Base-by-base conservation (phyloP, 2,113 vertebrate genomes). In the Neotragus pygmaeus region DNA sequence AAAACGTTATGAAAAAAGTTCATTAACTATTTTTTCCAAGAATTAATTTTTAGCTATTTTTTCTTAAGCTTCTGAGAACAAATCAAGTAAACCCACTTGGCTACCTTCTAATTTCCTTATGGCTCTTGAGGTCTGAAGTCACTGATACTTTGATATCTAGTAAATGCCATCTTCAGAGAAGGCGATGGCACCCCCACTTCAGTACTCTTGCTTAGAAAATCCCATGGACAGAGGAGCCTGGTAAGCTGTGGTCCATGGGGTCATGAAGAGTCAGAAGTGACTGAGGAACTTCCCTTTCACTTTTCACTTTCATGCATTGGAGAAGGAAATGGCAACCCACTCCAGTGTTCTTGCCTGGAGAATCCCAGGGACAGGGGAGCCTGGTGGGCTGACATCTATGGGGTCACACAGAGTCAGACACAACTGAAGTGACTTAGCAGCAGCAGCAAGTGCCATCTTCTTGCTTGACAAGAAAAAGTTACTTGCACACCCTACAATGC, bases 111-210 rank as follows among this genome's bases (percentile, higher is more conserved):
- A 23, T 45, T 9, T 84, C 17, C 39, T 6, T 45, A 30, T 36
- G 7, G 13, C 27, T 75, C 14, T 66, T 73, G 6, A 84, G 36
- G 7, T 27, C 45, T 89, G 16, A 64, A 64, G 51, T 25, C 12
- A 19, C 6, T 70, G 82, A 55, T 91, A 64, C 55, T 93, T 96
- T 96, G 47, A 39, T 47, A 91, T 14, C 77, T 43, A 88, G 47
- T 12, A 60, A 83, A 25, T 47, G 16, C 9, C 28, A 62, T 62
- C 28, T 30, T 62, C 60, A 0, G 55, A 57, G 55, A 57, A 57
- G 55, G 23, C 0, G 23, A 25, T 25, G 55, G 23, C 55, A 57
- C 55, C 55, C 55, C 23, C 55, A 57, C 23, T 57, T 21, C 8
- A 57, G 55, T 57, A 7, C 45, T 57, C 55, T 57, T 57, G 23